These are phyloP conservation scores for Chouioia cunea DNA, from an alignment of 2,888 invertebrate genomes.

Conservation along the genomic window DNA sequence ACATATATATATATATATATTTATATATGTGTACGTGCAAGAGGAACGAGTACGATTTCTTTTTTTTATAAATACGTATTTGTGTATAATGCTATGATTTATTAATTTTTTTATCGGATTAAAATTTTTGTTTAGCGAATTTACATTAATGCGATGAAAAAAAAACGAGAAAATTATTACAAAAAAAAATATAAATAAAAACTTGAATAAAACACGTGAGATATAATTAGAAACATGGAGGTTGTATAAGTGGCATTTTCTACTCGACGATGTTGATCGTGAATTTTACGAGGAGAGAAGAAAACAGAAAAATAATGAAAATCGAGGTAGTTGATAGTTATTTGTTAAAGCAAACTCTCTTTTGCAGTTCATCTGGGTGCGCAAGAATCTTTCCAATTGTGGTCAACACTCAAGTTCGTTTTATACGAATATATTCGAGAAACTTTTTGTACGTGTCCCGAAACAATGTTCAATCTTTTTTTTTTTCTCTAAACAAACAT, in stretches of 20 bases:
- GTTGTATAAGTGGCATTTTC: conserved; percentile 48
- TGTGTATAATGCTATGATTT: conserved; percentile 40
- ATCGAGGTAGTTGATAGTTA: conserved; percentile 8
- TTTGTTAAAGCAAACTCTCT: conserved; percentile 40
- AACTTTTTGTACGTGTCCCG: conserved; percentile 48
- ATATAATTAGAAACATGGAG: conserved; percentile 14
- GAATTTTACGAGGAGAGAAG: conserved; percentile 17
- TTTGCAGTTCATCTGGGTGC: conserved; percentile 6
- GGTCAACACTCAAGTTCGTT: conserved; percentile 52
- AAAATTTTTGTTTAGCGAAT: conserved; percentile 28
- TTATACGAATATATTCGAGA: conserved; percentile 54
- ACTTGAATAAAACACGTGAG: conserved; percentile 3
- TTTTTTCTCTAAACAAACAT: conserved; percentile 13
- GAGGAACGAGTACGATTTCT: conserved; percentile 4
- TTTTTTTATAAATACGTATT: conserved; percentile 33
- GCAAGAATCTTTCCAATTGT: conserved; percentile 31
- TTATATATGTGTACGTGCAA: neutral
- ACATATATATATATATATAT: too few relatives aligned
- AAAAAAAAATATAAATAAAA: conserved; percentile 21
- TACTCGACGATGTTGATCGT: conserved; percentile 33
- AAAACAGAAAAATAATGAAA: too few relatives aligned
- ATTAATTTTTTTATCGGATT: conserved; percentile 20
- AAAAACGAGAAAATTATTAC: conserved; percentile 14
- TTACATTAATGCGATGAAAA: conserved; percentile 14
- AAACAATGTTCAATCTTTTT: conserved; percentile 9